A percentile compares a stretch with the other conserved stretches of the same genome.
phyloP scores from a whole-genome alignment of 1,140 invertebrate species.

The Macrobrachium rosenbergii region DNA sequence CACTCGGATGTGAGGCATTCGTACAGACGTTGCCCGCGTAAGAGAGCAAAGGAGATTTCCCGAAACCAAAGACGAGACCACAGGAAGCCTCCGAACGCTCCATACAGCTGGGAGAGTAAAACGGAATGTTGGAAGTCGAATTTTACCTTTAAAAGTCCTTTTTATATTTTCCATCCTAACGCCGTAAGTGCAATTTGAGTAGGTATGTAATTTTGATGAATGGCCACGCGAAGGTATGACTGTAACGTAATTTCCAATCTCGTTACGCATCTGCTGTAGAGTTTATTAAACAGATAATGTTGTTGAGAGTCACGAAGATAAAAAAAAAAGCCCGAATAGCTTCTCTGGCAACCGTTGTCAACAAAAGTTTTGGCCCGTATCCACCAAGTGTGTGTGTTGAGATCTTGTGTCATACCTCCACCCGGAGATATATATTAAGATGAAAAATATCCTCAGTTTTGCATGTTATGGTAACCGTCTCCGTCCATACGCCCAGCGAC shows the following conservation, averaged over 20 bases:
- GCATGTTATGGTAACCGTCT: background rate
- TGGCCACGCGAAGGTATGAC: too few species aligned
- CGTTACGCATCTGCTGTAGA: background rate
- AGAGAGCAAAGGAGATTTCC: background rate
- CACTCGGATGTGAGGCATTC: background rate
- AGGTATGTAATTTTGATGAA: too few species aligned
- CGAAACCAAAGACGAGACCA: constrained; percentile 31
- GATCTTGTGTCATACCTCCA: constrained; percentile 57
- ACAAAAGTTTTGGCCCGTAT: constrained; percentile 60
- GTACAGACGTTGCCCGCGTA: background rate
- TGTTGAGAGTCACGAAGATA: background rate
- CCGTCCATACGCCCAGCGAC: background rate
- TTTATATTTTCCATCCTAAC: background rate
- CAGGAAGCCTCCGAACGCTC: constrained; percentile 44
- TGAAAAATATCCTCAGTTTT: background rate
- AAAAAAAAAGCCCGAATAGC: constrained; percentile 9
- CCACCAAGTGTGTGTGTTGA: constrained; percentile 56
- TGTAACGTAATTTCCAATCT: too few species aligned
- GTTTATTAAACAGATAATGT: constrained; percentile 30
- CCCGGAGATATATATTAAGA: constrained; percentile 36
- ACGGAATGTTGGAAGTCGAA: constrained; percentile 58
- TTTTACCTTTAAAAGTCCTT: constrained; percentile 43
- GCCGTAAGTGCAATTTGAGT: too few species aligned
- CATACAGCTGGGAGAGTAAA: constrained; percentile 60
- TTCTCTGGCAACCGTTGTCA: constrained; percentile 49